A percentile compares a stretch with the other conserved stretches of the same genome.
phyloP scores from a whole-genome alignment of 2,888 invertebrate genomes.

The Trilocha varians region DNA sequence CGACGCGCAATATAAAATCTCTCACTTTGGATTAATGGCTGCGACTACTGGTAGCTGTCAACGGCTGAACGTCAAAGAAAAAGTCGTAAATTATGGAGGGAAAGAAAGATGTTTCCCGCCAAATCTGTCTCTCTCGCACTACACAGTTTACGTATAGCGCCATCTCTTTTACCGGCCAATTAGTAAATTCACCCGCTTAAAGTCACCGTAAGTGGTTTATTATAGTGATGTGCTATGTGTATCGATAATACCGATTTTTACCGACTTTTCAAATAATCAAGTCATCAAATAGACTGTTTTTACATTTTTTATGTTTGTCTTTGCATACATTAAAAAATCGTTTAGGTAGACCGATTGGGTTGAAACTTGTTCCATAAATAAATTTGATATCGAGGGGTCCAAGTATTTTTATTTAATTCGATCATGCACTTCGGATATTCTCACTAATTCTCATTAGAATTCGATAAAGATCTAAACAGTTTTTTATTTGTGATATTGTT shows the following conservation, averaged over 20 bases:
- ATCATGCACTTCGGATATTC: too few relatives aligned
- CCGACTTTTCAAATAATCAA: too few relatives aligned
- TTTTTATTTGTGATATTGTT: too few relatives aligned
- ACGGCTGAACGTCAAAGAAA: constrained; percentile 34
- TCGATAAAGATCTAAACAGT: too few relatives aligned
- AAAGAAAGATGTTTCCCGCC: constrained; percentile 66
- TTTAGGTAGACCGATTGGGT: too few relatives aligned
- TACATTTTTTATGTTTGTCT: too few relatives aligned
- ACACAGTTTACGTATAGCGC: constrained; percentile 13
- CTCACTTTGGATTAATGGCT: constrained; percentile 35
- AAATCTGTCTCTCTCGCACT: constrained; percentile 29
- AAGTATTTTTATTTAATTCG: too few relatives aligned
- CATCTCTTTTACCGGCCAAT: constrained; percentile 43
- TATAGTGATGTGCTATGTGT: not conserved
- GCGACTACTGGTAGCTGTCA: constrained; percentile 49
- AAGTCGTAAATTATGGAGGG: constrained; percentile 39
- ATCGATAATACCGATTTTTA: not conserved
- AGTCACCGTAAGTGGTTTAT: constrained; percentile 25
- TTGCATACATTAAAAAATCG: too few relatives aligned
- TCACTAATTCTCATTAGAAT: too few relatives aligned
- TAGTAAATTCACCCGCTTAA: constrained; percentile 34
- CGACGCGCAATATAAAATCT: constrained; percentile 53
- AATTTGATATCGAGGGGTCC: too few relatives aligned
- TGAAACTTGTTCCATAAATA: too few relatives aligned
- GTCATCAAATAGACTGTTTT: too few relatives aligned